Percentiles rank a stretch among this genome's conserved stretches.
Evolutionary conservation across 2,888 invertebrate species (phyloP).

Genomic region (Dioctria linearis): DNA sequence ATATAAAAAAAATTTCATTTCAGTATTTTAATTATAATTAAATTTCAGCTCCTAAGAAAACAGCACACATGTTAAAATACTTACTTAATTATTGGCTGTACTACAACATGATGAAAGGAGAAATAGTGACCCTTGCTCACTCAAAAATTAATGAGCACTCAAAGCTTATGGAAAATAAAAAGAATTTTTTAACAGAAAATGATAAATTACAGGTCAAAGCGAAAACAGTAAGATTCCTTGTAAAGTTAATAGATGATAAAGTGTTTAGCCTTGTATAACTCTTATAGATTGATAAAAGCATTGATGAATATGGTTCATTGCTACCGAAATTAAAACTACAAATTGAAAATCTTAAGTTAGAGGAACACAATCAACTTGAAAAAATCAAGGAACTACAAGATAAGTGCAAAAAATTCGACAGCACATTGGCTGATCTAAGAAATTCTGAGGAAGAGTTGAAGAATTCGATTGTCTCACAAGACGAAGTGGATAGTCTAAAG

Average conservation of each 20-base stretch:
- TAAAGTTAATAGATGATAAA: neutral
- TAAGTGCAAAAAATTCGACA: constrained; percentile 19
- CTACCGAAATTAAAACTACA: constrained; percentile 38
- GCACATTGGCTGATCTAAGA: constrained; percentile 34
- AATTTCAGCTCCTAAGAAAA: constrained; percentile 57
- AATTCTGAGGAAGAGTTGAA: constrained; percentile 42
- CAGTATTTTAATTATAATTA: neutral
- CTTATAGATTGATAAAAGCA: constrained; percentile 37
- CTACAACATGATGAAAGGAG: constrained; percentile 54
- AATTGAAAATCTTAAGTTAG: constrained; percentile 16
- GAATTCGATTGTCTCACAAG: constrained; percentile 45
- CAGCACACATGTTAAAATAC: constrained; percentile 55
- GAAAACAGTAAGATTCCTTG: constrained; percentile 19
- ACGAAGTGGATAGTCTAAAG: constrained; percentile 47
- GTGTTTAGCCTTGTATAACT: no score
- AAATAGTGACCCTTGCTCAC: constrained; percentile 40
- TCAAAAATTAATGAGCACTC: constrained; percentile 7
- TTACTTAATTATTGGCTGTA: constrained; percentile 54
- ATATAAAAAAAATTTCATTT: no score
- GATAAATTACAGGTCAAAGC: constrained; percentile 11
- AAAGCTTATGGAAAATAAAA: constrained; percentile 35
- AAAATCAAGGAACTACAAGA: constrained; percentile 46
- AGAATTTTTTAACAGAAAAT: constrained; percentile 19
- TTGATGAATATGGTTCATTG: constrained; percentile 6
- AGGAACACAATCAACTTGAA: constrained; percentile 30